Evolutionary conservation across 1,140 invertebrate species (phyloP).

Genomic region (Leptopilina boulardi): DNA sequence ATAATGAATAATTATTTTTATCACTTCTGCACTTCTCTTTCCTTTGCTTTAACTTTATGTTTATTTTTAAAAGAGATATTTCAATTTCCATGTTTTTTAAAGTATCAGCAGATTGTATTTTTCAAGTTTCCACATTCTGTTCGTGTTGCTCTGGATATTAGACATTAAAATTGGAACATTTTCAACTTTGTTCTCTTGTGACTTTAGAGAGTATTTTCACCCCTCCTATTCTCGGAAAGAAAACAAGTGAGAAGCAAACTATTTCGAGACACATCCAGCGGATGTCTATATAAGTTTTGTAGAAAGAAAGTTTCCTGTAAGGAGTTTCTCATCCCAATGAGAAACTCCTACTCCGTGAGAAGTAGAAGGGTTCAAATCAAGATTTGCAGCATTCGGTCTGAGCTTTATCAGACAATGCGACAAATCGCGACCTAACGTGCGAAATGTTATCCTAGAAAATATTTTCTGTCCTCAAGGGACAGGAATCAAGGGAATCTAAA

Average conservation of each 20-base stretch:
- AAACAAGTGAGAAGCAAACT: constrained; percentile 19
- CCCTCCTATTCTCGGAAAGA: not conserved
- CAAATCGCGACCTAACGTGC: not conserved
- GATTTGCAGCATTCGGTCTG: not conserved
- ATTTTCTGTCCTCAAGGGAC: too few species aligned
- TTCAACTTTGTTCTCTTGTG: constrained; percentile 18
- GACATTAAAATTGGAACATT: constrained; percentile 23
- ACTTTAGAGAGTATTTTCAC: not conserved
- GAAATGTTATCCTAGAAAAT: not conserved
- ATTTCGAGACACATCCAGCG: constrained; percentile 7
- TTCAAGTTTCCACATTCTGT: not conserved
- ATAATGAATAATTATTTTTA: too few species aligned
- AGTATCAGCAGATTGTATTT: too few species aligned
- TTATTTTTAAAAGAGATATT: too few species aligned
- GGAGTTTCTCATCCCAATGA: not conserved
- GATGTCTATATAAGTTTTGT: constrained; percentile 10
- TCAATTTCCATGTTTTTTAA: too few species aligned
- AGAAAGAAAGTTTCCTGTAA: constrained; percentile 1
- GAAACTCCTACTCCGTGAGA: not conserved
- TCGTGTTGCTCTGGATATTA: not conserved
- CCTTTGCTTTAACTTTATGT: too few species aligned
- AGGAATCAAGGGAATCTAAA: too few species aligned
- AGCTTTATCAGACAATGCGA: constrained; percentile 1
- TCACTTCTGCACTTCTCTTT: too few species aligned
- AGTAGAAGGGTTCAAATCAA: not conserved